A percentile compares a stretch with the other conserved stretches of the same genome.
Conservation (phyloP, 2,113 vertebrate species). For the Lepisosteus oculatus region DNA sequence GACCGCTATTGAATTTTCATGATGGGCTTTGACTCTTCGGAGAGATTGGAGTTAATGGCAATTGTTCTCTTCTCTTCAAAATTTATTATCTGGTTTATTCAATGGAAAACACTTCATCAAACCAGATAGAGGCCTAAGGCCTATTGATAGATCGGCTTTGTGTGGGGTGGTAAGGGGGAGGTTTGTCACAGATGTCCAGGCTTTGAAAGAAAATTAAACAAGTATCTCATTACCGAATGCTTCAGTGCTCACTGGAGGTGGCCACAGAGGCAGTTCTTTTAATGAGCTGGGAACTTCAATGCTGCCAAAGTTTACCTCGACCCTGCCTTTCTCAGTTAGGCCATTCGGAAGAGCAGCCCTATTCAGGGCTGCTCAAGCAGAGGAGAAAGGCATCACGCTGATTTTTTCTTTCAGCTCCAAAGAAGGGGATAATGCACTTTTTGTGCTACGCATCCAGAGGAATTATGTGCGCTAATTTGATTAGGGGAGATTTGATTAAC, state of each 20-base stretch:
- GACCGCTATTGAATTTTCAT: conserved; percentile 98
- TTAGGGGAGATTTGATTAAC: conserved; percentile 99
- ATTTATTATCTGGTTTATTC: conserved; percentile 98
- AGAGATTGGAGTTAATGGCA: conserved; percentile 95
- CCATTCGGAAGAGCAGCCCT: conserved; percentile 76
- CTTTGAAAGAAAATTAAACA: conserved; percentile 99
- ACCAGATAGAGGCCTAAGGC: conserved; percentile 88
- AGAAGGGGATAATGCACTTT: conserved; percentile 97
- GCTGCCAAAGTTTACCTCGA: conserved; percentile 94
- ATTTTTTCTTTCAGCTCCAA: conserved; percentile 92
- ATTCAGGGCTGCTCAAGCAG: conserved; percentile 91
- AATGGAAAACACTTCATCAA: conserved; percentile 99
- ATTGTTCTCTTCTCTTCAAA: conserved; percentile 96
- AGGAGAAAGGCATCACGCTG: conserved; percentile 91
- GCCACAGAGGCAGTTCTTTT: conserved; percentile 91
- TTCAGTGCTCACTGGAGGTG: conserved; percentile 97
- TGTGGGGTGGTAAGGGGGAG: conserved; percentile 82
- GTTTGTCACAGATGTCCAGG: conserved; percentile 97
- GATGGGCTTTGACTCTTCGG: conserved; percentile 94
- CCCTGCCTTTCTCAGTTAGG: conserved; percentile 80
- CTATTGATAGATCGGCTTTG: conserved; percentile 96
- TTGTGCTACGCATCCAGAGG: conserved; percentile 97
- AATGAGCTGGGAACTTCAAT: conserved; percentile 98
- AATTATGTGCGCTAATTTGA: conserved; percentile 99
- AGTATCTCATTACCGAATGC: conserved; percentile 99